Conservation (phyloP, 2,113 vertebrate genomes). For the Mesitornis unicolor region DNA sequence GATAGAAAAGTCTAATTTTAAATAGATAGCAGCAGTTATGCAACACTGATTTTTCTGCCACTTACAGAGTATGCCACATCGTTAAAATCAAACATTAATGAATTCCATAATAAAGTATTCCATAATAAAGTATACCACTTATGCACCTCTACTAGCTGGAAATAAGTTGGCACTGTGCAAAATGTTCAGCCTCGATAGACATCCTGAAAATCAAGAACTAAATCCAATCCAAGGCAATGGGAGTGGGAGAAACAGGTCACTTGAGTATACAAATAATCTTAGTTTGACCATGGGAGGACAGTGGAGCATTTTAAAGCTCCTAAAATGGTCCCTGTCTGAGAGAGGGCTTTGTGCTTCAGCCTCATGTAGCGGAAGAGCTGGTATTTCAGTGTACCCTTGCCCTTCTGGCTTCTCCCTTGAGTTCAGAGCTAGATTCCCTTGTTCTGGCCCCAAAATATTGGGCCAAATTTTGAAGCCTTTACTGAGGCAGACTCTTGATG, state of each 20-base stretch:
- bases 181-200: not conserved
- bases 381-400: not conserved
- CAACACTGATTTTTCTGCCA: not conserved
- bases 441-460: not conserved
- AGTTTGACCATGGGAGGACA: not conserved
- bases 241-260: not conserved
- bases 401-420: not conserved
- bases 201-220: not conserved
- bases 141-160: not conserved
- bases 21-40: conserved; percentile 12
- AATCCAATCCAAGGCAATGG: not conserved
- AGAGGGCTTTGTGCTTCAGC: not conserved
- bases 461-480: not conserved
- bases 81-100: conserved; percentile 44
- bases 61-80: not conserved
- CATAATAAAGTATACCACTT: too few relatives aligned
- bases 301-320: not conserved
- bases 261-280: not conserved
- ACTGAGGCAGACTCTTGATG: not conserved
- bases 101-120: not conserved
- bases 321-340: not conserved
- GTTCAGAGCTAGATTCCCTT: not conserved
- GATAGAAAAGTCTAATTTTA: conserved; percentile 2
- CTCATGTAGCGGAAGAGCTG: fast-evolving
- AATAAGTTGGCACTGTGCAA: not conserved